Evolutionary conservation across 1,140 invertebrate species (phyloP).

Genomic region (Leptinotarsa defecta): DNA sequence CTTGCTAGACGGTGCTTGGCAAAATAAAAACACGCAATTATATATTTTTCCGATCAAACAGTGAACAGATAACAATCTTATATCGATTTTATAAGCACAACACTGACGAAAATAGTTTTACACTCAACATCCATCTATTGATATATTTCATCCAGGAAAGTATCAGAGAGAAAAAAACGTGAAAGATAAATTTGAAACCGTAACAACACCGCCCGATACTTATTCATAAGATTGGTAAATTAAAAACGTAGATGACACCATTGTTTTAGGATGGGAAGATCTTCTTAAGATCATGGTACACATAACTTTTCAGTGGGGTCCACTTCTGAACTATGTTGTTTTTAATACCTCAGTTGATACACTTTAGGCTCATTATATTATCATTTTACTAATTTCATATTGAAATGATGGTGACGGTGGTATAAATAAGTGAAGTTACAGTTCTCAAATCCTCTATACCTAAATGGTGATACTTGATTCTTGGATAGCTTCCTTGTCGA

Average conservation of each 20-base stretch:
- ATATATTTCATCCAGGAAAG: conserved; percentile 3
- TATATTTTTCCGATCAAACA: conserved; percentile 20
- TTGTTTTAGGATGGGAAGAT: background rate
- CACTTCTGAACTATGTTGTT: no score
- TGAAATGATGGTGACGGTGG: no score
- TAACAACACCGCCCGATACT: background rate
- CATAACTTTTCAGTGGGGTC: no score
- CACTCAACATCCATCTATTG: conserved; percentile 7
- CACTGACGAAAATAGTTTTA: conserved; percentile 13
- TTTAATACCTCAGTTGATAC: no score
- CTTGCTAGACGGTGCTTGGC: conserved; percentile 39
- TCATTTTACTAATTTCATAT: no score
- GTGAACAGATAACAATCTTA: conserved; percentile 30
- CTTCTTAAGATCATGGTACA: no score
- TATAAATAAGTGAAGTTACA: no score
- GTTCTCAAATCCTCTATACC: no score
- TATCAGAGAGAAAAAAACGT: background rate
- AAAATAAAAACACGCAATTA: conserved; percentile 25
- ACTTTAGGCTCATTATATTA: no score
- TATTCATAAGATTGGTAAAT: background rate
- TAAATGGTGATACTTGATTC: no score
- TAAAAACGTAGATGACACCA: background rate
- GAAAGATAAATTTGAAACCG: background rate
- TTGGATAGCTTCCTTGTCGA: no score
- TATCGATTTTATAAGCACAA: conserved; percentile 12